Conservation (phyloP, 1,140 invertebrate genomes). For the Bilobella aurantiaca region DNA sequence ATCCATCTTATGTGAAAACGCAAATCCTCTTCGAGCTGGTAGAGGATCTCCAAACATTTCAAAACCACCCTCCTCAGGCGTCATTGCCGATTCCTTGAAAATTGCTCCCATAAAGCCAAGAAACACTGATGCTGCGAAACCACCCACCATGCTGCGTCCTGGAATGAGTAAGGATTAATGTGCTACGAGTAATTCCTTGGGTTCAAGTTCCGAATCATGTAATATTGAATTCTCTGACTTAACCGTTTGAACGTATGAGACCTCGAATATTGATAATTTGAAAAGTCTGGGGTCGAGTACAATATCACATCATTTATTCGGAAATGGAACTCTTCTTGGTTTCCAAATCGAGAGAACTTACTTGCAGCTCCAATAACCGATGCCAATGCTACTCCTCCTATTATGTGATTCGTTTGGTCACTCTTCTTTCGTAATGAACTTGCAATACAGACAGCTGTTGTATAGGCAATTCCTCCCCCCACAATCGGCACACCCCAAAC, state of each 20-base stretch:
- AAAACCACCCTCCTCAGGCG: not conserved
- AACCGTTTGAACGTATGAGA: not conserved
- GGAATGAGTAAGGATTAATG: not conserved
- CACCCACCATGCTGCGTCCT: not conserved
- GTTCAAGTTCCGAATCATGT: not conserved
- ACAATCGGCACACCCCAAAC: constrained; percentile 12
- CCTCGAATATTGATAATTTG: no score
- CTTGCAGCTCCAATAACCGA: constrained; percentile 7
- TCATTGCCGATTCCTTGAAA: constrained; percentile 9
- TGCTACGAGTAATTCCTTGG: no score
- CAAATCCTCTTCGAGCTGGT: not conserved
- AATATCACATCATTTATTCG: no score
- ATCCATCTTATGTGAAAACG: not conserved
- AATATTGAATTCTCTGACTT: not conserved
- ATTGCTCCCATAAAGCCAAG: constrained; percentile 11
- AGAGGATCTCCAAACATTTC: not conserved
- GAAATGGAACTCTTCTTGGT: no score
- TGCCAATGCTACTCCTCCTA: constrained; percentile 16
- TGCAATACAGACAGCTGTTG: not conserved
- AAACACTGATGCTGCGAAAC: not conserved
- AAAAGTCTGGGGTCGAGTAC: no score
- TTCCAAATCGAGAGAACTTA: not conserved
- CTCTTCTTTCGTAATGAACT: constrained; percentile 14
- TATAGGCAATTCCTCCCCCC: constrained; percentile 23
- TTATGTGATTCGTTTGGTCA: constrained; percentile 15